A percentile compares a stretch with the other conserved stretches of the same genome.
Evolutionary conservation across 2,797 vertebrate species (phyloP).

Genomic region (Schizothorax lantsangensis): DNA sequence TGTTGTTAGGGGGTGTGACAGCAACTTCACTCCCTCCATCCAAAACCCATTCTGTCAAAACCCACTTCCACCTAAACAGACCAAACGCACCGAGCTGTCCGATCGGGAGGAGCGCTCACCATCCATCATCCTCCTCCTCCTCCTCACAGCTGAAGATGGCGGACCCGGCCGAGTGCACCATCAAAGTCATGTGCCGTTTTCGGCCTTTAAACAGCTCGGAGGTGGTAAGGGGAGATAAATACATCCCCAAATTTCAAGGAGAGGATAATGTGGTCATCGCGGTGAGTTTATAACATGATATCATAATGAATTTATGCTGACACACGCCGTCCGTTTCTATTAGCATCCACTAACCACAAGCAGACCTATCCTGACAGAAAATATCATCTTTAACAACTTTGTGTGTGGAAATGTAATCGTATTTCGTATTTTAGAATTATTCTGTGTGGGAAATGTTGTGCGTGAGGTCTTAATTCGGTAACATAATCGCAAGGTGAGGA

Average conservation of each 20-base stretch:
- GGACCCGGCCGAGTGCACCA: slow-evolving; percentile 87
- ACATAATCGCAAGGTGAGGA: not conserved
- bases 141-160: slow-evolving; percentile 81
- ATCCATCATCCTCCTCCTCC: slow-evolving; percentile 41
- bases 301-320: not conserved
- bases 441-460: too few species aligned
- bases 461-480: not conserved
- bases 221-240: slow-evolving; percentile 89
- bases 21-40: not conserved
- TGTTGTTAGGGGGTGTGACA: not conserved
- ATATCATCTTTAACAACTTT: not conserved
- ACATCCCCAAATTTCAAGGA: slow-evolving; percentile 89
- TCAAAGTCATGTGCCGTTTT: slow-evolving; percentile 98
- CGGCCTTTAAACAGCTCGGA: slow-evolving; percentile 93
- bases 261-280: slow-evolving; percentile 88
- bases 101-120: slow-evolving; percentile 42
- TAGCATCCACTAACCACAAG: slow-evolving; percentile 44
- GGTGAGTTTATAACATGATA: slow-evolving; percentile 79
- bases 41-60: not conserved
- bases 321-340: slow-evolving; percentile 9
- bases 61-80: not conserved
- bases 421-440: not conserved
- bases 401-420: not conserved
- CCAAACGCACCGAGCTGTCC: slow-evolving; percentile 39
- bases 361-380: slow-evolving; percentile 29